Evolutionary conservation across 2,797 vertebrate genomes (phyloP), one percentile per base, ranked within the genome.

Genomic region (Cygnus olor): DNA sequence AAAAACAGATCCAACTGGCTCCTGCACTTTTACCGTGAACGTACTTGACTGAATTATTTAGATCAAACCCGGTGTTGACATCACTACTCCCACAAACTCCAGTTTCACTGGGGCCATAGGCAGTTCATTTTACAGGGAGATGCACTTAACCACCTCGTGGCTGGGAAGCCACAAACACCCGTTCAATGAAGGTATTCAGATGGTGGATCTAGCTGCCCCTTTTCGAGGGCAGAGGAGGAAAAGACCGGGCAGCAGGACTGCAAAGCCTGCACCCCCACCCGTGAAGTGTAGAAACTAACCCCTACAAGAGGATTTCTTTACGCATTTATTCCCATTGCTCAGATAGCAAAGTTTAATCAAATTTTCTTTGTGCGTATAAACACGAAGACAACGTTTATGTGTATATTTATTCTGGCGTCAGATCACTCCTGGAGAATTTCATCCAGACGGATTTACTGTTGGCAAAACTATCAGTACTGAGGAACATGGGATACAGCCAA

Each of bases 1-100:
- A 63, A 86, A 89, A 97, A 95, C 95, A 13, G 66, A 95, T 71
- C 95, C 91, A 30, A 97, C 95, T 94, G 94, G 95, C 93, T 96
- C 32, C 88, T n/a, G 83, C 78, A 69, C 89, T 91, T 73, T 51
- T 80, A 61, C 95, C 85, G 24, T 28, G 85, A 70, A 76, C 6
- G 60, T 57, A 72, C 68, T 4, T 12, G 60, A 24, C 66, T 70
- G 78, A 86, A 91, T 92, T 94, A 93, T 51, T 95, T 11, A 96
- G 70, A 96, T 88, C 64, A 58, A 91, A 81, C 68, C 83, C 83
- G 49, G 15, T 90, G 93, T 68, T 95, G 94, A 94, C 91, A 97
- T 80, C 92, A 27, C 36, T 89, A 84, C 94, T 95, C 95, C 93
- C 91, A 96, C 93, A 87, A 80, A 79, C 93, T 86, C 94, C 80